Evolutionary conservation across 2,888 invertebrate genomes (phyloP).

Genomic region (Cantharis rufa): DNA sequence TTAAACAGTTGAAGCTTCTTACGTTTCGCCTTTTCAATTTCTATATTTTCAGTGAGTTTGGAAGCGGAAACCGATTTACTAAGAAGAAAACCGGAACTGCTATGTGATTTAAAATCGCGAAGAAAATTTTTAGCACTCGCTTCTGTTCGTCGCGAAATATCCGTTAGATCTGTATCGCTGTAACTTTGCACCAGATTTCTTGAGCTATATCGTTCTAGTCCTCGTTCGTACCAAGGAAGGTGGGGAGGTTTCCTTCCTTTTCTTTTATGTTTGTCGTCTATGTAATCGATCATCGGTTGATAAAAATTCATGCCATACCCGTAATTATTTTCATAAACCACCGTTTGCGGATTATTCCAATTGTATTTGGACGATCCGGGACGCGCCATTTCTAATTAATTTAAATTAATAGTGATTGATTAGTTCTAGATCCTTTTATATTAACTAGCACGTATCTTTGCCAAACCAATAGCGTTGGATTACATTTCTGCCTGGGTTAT

Average conservation of each 20-base stretch:
- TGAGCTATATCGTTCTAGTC: conserved; percentile 68
- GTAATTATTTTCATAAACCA: conserved; percentile 81
- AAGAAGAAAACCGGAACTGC: conserved; percentile 66
- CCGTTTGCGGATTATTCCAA: conserved; percentile 62
- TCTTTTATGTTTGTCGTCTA: conserved; percentile 67
- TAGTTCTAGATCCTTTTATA: conserved; percentile 40
- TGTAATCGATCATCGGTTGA: conserved; percentile 86
- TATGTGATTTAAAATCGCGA: conserved; percentile 62
- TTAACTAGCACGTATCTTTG: conserved; percentile 33
- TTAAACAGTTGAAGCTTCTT: conserved; percentile 57
- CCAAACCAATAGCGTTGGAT: conserved; percentile 42
- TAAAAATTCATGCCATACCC: conserved; percentile 83
- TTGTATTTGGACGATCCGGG: conserved; percentile 40
- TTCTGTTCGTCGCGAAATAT: conserved; percentile 69
- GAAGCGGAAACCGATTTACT: conserved; percentile 66
- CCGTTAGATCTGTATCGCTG: conserved; percentile 68
- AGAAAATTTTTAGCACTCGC: conserved; percentile 72
- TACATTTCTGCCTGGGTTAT: conserved; percentile 20
- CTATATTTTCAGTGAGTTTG: conserved; percentile 65
- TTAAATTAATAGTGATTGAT: conserved; percentile 23
- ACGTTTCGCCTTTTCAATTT: conserved; percentile 58
- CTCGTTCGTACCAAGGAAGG: conserved; percentile 76
- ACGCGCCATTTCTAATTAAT: conserved; percentile 35
- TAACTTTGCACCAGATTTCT: conserved; percentile 68
- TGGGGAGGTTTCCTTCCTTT: conserved; percentile 61